Percentiles rank a stretch among this genome's conserved stretches.
phyloP scores from a whole-genome alignment of 2,113 vertebrate species.

The Macheiramphus alcinus region DNA sequence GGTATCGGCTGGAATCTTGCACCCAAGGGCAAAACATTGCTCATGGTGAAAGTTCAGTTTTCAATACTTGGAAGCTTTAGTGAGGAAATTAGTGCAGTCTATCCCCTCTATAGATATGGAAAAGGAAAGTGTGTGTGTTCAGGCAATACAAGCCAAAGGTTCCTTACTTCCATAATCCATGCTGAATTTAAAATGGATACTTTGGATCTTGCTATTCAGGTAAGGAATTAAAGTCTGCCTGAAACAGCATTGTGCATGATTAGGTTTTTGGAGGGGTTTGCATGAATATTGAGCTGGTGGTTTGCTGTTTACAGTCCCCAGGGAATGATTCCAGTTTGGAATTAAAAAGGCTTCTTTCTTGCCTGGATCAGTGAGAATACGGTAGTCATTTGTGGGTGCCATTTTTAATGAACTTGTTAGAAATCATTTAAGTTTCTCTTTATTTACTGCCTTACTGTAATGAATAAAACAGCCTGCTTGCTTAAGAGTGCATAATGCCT shows the following conservation, averaged over 20 bases:
- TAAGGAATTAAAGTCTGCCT: background rate
- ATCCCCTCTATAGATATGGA: background rate
- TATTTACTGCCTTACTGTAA: background rate
- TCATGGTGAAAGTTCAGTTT: background rate
- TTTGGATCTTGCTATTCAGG: background rate
- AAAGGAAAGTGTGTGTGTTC: background rate
- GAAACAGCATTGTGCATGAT: background rate
- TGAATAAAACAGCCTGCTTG: background rate
- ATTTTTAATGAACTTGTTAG: background rate
- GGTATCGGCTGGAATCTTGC: background rate
- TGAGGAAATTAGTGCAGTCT: background rate
- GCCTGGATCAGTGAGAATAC: background rate
- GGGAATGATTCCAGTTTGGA: background rate
- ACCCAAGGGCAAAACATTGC: background rate
- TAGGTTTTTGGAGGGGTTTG: background rate
- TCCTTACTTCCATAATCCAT: background rate
- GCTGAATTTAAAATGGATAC: background rate
- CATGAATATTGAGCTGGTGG: background rate
- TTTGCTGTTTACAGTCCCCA: background rate
- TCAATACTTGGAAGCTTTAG: background rate
- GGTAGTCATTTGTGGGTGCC: background rate
- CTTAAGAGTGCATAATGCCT: too few relatives aligned
- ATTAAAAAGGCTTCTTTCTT: background rate
- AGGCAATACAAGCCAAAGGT: background rate
- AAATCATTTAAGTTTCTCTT: background rate